These are phyloP conservation scores for Temnothorax rugatulus DNA, from an alignment of 2,888 invertebrate species.

Conservation along the genomic window DNA sequence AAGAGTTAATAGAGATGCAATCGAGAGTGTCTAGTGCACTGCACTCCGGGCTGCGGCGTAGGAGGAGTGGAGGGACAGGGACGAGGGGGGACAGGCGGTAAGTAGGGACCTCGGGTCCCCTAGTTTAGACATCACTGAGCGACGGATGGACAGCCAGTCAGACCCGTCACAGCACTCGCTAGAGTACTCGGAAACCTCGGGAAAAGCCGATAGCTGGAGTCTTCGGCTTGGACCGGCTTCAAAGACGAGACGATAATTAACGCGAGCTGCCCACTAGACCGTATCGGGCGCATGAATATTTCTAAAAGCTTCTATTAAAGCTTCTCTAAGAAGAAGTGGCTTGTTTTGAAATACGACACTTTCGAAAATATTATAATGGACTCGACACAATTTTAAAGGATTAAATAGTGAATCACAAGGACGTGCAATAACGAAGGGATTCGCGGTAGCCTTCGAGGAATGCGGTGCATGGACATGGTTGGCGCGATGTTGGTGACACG, in stretches of 20 bases:
- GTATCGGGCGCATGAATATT: conserved; percentile 19
- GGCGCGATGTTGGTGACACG: conserved; percentile 26
- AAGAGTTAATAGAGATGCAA: conserved; percentile 86
- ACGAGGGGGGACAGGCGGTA: conserved; percentile 78
- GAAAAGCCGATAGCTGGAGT: conserved; percentile 78
- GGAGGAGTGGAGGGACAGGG: conserved; percentile 81
- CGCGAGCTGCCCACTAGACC: conserved; percentile 11
- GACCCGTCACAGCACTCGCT: conserved; percentile 86
- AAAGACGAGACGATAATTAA: conserved; percentile 60
- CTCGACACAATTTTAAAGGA: conserved; percentile 9
- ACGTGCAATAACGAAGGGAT: conserved; percentile 26
- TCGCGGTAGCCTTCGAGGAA: conserved; percentile 5
- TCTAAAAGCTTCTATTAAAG: not conserved
- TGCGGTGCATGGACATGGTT: not conserved
- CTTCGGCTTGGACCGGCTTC: conserved; percentile 66
- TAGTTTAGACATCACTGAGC: conserved; percentile 86
- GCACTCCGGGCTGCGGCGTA: conserved; percentile 80
- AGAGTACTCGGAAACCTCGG: conserved; percentile 83
- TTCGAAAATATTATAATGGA: conserved; percentile 1
- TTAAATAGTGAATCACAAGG: conserved; percentile 13
- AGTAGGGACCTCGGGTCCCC: conserved; percentile 84
- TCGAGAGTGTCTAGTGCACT: conserved; percentile 85
- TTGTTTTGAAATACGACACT: not conserved
- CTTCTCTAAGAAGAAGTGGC: not conserved
- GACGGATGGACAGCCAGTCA: conserved; percentile 86